A percentile compares a stretch with the other conserved stretches of the same genome.
phyloP scores from a whole-genome alignment of 1,140 invertebrate species.

The Aphelenchoides fujianensis region DNA sequence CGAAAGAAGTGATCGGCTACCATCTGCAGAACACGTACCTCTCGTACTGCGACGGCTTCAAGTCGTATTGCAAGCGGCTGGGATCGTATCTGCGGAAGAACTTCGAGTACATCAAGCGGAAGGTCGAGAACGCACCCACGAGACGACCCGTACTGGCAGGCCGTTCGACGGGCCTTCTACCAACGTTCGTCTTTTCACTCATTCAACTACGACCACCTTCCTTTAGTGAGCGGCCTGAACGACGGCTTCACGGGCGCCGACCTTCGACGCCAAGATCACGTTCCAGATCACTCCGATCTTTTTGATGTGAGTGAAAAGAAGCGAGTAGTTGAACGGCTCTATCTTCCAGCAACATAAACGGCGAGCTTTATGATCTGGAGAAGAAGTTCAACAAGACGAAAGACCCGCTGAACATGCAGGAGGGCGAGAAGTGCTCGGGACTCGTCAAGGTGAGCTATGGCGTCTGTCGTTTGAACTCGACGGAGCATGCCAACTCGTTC shows the following conservation, averaged over 20 bases:
- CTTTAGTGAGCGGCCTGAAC: constrained; percentile 72
- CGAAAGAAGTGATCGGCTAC: constrained; percentile 43
- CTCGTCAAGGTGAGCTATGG: constrained; percentile 67
- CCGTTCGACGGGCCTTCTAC: constrained; percentile 61
- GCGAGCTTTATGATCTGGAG: constrained; percentile 74
- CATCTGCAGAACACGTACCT: constrained; percentile 45
- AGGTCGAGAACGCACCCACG: constrained; percentile 40
- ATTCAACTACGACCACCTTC: constrained; percentile 73
- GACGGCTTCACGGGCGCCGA: constrained; percentile 70
- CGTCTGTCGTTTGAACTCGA: constrained; percentile 64
- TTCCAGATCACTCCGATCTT: constrained; percentile 23
- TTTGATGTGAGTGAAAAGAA: constrained; percentile 27
- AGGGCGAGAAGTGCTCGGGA: constrained; percentile 68
- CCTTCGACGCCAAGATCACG: constrained; percentile 48
- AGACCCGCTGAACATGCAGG: constrained; percentile 44
- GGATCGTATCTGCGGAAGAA: constrained; percentile 48
- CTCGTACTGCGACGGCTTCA: constrained; percentile 57
- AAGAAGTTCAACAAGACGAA: constrained; percentile 62
- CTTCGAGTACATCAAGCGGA: constrained; percentile 49
- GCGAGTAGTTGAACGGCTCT: constrained; percentile 18
- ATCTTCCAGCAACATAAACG: constrained; percentile 29
- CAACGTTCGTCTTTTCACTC: too few relatives aligned
- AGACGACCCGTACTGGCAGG: constrained; percentile 58
- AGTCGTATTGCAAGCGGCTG: constrained; percentile 50
- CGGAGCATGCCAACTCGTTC: too few relatives aligned